Base-by-base conservation (phyloP, 2,888 invertebrate species). In the Sarcophaga carnaria region DNA sequence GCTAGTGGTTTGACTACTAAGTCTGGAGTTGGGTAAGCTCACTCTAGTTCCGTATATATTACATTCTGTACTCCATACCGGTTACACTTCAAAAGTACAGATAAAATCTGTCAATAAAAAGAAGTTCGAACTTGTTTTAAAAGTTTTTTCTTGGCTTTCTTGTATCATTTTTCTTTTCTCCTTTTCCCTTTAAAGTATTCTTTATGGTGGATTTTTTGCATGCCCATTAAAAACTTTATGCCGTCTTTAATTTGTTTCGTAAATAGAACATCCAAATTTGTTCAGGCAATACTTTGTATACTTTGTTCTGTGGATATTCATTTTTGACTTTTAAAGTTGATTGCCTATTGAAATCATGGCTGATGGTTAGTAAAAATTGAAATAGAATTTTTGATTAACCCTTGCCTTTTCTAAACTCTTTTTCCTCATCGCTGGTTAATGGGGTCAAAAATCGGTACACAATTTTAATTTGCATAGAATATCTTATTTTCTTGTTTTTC, bases 371-470 rank as follows among this genome's bases (percentile, higher is more conserved):
- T 17, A 54, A 12, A 2, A 59, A 12, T 80, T 59, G 8, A 80
- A 80, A 60, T 80, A 45, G 45, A 64, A 80, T 72, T 80, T 80
- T 66, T 80, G 71, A 80, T 80, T 80, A 80, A 64, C 54, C 72
- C 66, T 37, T 37, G 4, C 12, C 17, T 54, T 27, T 63, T 64
- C 49, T 37, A 37, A 37, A 37, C 37, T 37, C 37, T 37, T 76
- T 70, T 77, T 77, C 64, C 63, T 69, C 49, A 17, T 82, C 49
- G 59, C n/a, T 62, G 20, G 54, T 11, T 70, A 75, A 70, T 67
- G 63, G 22, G 63, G 67, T 66, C 69, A 81, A 81, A 54, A 66
- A 37, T 10, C 37, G 10, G 10, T 37, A 37, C 2, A 37, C 8
- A 37, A 37, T 37, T 37, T 37, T 37, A 54, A 54, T 54, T 54